phyloP scores from a whole-genome alignment of 1,140 invertebrate genomes.

The Mamestra configurata region DNA sequence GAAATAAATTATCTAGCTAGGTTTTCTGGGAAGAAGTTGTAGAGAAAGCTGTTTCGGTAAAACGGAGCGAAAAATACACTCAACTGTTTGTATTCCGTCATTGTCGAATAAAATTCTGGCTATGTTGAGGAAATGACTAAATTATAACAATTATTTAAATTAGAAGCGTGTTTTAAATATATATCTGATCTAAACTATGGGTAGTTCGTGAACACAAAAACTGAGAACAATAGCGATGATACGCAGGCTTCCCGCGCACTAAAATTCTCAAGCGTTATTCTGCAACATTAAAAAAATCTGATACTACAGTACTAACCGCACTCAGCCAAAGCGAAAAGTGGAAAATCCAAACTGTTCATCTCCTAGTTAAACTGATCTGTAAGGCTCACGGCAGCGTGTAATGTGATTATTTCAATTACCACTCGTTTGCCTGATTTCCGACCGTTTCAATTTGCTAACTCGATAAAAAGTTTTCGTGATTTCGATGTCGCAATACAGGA shows the following conservation, averaged over 20 bases:
- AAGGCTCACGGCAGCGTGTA: constrained; percentile 1
- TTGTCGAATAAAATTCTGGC: background rate
- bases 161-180: background rate
- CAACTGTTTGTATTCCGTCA: background rate
- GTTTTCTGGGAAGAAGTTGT: background rate
- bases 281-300: background rate
- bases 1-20: background rate
- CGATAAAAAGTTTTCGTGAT: constrained; percentile 7
- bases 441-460: background rate
- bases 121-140: background rate
- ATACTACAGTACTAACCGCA: background rate
- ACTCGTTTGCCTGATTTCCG: constrained; percentile 15
- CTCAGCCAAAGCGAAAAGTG: background rate
- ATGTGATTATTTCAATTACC: constrained; percentile 29
- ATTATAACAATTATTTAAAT: constrained; percentile 9
- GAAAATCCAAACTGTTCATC: background rate
- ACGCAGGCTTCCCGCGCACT: constrained; percentile 48
- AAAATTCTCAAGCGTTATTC: constrained; percentile 49
- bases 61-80: background rate
- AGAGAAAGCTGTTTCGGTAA: background rate
- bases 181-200: background rate
- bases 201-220: background rate
- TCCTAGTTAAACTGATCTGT: constrained; percentile 15
- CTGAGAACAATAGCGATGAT: constrained; percentile 17
- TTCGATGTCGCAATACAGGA: background rate